Conservation (phyloP, 2,797 vertebrate genomes). For the Chiloscyllium punctatum region DNA sequence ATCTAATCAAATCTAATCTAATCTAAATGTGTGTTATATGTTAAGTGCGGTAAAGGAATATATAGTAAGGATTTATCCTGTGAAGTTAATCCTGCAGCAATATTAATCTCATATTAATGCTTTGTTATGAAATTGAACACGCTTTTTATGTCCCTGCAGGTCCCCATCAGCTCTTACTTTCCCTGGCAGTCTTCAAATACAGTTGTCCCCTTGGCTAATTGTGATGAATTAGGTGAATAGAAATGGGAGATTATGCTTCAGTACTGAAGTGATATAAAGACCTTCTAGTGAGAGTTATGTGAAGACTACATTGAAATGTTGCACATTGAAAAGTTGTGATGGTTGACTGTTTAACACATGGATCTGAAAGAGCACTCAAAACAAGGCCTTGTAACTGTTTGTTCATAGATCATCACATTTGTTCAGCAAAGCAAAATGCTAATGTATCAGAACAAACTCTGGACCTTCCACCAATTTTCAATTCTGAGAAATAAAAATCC, state of each 20-base stretch:
- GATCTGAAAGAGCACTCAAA: neutral
- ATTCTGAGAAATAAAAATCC: neutral
- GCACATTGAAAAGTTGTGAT: neutral
- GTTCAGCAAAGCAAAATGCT: neutral
- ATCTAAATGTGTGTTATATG: no score
- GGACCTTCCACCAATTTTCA: neutral
- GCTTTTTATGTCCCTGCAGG: neutral
- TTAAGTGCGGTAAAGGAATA: neutral
- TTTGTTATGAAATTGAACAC: neutral
- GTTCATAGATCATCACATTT: neutral
- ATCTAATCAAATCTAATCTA: no score
- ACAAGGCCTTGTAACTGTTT: neutral
- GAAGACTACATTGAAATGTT: neutral
- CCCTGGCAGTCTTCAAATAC: neutral
- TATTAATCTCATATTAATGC: neutral
- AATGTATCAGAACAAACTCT: neutral
- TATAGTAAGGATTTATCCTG: neutral
- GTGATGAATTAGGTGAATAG: neutral
- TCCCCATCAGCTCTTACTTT: neutral
- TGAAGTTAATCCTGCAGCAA: neutral
- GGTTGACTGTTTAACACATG: neutral
- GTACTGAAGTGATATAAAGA: neutral
- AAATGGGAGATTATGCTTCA: neutral
- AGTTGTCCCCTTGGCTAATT: neutral
- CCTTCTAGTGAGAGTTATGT: neutral